phyloP scores from a whole-genome alignment of 2,113 vertebrate genomes.

The Puffinus mauretanicus region DNA sequence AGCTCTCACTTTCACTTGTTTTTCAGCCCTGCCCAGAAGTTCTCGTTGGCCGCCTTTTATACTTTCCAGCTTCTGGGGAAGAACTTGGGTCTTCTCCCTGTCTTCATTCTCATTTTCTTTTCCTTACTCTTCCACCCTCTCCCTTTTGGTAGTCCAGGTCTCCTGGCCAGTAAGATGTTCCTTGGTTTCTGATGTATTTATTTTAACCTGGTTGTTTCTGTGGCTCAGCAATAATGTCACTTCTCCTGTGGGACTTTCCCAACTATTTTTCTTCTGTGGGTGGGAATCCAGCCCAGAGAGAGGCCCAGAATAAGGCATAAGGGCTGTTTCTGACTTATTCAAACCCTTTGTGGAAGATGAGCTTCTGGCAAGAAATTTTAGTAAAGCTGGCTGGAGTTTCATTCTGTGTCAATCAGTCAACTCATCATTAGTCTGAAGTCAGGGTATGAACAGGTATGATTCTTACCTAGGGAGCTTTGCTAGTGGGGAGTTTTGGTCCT shows the following conservation, averaged over 20 bases:
- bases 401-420: background rate
- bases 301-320: background rate
- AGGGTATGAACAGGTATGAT: background rate
- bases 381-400: background rate
- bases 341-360: background rate
- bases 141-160: background rate
- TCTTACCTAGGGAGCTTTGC: background rate
- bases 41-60: background rate
- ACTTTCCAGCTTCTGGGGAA: conserved; percentile 30
- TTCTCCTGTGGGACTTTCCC: background rate
- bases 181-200: conserved; percentile 16
- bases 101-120: background rate
- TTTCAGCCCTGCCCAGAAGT: conserved; percentile 34
- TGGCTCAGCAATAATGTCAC: background rate
- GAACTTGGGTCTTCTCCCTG: background rate
- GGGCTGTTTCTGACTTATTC: background rate
- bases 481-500: background rate
- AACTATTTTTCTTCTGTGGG: background rate
- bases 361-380: background rate
- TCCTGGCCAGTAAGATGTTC: background rate
- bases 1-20: conserved; percentile 29
- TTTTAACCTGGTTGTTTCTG: conserved; percentile 3
- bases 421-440: background rate
- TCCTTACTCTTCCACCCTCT: background rate
- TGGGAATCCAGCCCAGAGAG: conserved; percentile 29